Evolutionary conservation across 2,888 invertebrate species (phyloP), one percentile per base, ranked within the genome.

Genomic region (Trichopoda pennipes): DNA sequence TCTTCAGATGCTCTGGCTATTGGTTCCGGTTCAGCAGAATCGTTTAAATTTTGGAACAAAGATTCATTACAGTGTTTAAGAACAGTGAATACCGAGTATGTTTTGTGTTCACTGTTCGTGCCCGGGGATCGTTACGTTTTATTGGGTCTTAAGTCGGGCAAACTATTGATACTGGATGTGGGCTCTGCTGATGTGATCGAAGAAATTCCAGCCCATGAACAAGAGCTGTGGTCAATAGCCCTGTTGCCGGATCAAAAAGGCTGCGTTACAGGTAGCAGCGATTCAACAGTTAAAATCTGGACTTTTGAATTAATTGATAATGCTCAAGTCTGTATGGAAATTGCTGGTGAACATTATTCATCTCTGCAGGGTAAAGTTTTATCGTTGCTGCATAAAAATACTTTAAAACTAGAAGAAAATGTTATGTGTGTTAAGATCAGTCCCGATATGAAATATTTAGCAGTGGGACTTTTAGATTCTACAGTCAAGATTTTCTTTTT

Each of bases 401-500:
- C 97, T 0, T 91, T 99, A 21, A 95, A 97, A 90, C 91, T 99
- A 80, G 96, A 98, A 84, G 98, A 99, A 87, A 94, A 94, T 56
- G 96, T 98, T 14, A 91, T 98, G 3, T 95, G 96, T 83, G 95
- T 97, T 0, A 94, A 94, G 90, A 94, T 96, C 61, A 96, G 96
- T 85, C 95, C 96, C 0, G 96, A 98, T 90, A 94, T 94, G 87
- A 95, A 95, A 91, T 96, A 97, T 87, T 91, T 99, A 23, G 98
- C 98, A 0, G 97, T 96, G 7, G 96, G 98, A 0, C 92, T 99
- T 7, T 92, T 99, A 56, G 99, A 99, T 91, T 95, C 95, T 9
- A 99, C 98, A 0, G 97, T 99, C 0, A 98, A 98, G 91, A 95
- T 99, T 86, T 99, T 98, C 92, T 99, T 98, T 89, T 91, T 96